phyloP scores from a whole-genome alignment of 2,888 invertebrate species.

The Erebia aethiops region DNA sequence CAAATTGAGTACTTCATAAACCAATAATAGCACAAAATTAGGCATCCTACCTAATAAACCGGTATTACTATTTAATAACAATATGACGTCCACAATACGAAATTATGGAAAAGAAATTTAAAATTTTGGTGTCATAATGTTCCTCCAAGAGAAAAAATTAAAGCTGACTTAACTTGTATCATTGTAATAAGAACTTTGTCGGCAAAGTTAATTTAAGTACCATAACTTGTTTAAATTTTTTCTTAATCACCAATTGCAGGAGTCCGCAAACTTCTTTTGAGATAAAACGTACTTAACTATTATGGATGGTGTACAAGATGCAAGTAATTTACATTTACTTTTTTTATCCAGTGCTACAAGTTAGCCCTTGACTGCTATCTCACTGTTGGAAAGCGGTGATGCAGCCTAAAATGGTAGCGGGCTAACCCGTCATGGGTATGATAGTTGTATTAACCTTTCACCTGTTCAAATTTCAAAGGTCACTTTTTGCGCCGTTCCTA shows the following conservation, averaged over 20 bases:
- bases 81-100: background rate
- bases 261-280: conserved; percentile 38
- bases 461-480: no score
- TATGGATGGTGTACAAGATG: background rate
- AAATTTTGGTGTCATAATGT: conserved; percentile 28
- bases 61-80: no score
- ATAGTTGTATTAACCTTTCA: no score
- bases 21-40: no score
- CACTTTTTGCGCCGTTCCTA: no score
- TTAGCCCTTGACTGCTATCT: no score
- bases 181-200: conserved; percentile 36
- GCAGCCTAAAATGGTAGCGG: no score
- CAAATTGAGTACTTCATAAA: no score
- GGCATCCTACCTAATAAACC: no score
- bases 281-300: conserved; percentile 36
- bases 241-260: conserved; percentile 44
- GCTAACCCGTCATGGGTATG: no score
- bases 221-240: conserved; percentile 47
- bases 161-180: conserved; percentile 40
- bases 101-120: background rate
- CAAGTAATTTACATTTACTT: background rate
- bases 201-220: conserved; percentile 43
- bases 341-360: no score
- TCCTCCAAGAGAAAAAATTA: conserved; percentile 35
- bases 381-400: no score